Base-by-base conservation (phyloP, 1,140 invertebrate genomes). In the Drosophila asahinai region DNA sequence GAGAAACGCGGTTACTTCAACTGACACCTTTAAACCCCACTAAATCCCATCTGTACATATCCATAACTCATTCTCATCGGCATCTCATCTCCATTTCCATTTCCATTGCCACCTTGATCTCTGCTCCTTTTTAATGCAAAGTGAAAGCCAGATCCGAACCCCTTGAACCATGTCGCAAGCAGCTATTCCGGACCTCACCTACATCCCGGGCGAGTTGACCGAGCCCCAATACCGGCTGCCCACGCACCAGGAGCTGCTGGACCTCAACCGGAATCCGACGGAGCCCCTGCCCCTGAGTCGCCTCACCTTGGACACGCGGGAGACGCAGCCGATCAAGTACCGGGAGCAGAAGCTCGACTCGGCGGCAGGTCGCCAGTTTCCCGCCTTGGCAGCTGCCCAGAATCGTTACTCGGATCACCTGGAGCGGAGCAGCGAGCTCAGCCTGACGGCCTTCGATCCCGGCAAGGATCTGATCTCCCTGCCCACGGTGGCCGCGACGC, bases 201-300 rank as follows among this genome's bases (percentile, higher is more conserved):
- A 95, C 54, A 91, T 94, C 7, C 95, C 95, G 0, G 95, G 95
- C 14, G 93, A 94, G 47, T 80, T 94, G n/a, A 95, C 95, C 0
- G 94, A 94, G 22, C 87, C 93, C 22, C 91, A 94, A 27, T 91
- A 94, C 63, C 93, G 94, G 61, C 93, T 94, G 57, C 92, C 94
- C 12, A 94, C 91, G 42, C 93, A 95, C 48, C 91, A 94, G 25
- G 63, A 93, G 30, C 76, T 94, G 61, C 86, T 94, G 8, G 93
- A 94, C 71, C 92, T 94, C 36, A 92, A 91, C 40, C 66, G 63
- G 3, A 40, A 52, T 8, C 72, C 8, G 52, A 54, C 36, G 58
- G 48, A 52, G 59, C 54, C 7, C 12, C 19, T 91, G 54, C 75
- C 79, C 7, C 48, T 92, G 7, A 75, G 78, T 42, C 77, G 80